These are phyloP conservation scores for Dermolepida albohirtum DNA, from an alignment of 2,888 invertebrate genomes.

Conservation along the genomic window DNA sequence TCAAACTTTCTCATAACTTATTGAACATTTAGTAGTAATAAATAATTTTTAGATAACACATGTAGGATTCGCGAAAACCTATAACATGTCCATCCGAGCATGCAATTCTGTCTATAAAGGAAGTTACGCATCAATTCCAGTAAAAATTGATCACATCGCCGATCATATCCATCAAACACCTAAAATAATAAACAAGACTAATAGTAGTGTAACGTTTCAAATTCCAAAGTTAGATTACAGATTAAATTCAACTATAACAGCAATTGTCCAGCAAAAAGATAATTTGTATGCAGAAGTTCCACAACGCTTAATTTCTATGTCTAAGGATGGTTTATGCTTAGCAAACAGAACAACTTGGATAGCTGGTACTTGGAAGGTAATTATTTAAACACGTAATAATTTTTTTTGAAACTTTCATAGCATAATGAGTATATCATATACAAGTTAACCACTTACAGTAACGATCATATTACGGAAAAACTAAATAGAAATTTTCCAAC, in stretches of 20 bases:
- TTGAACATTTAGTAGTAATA: too few relatives aligned
- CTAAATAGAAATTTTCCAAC: too few relatives aligned
- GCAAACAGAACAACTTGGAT: slow-evolving; percentile 59
- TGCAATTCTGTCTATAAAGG: slow-evolving; percentile 56
- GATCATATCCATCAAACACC: slow-evolving; percentile 59
- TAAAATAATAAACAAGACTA: slow-evolving; percentile 51
- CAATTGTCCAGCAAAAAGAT: slow-evolving; percentile 59
- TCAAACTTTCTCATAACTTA: too few relatives aligned
- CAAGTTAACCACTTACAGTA: too few relatives aligned
- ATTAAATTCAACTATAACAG: slow-evolving; percentile 54
- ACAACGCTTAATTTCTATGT: slow-evolving; percentile 50
- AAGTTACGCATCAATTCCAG: slow-evolving; percentile 47
- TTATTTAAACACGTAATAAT: not conserved
- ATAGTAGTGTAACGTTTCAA: slow-evolving; percentile 54
- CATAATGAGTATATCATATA: too few relatives aligned
- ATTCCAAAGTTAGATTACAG: slow-evolving; percentile 55
- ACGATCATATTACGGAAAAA: too few relatives aligned
- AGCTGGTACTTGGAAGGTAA: slow-evolving; percentile 54
- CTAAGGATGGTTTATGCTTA: slow-evolving; percentile 56
- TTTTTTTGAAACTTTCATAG: too few relatives aligned
- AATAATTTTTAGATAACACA: slow-evolving; percentile 56
- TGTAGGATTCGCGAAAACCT: slow-evolving; percentile 57
- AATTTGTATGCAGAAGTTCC: slow-evolving; percentile 47
- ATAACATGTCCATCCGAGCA: slow-evolving; percentile 57
- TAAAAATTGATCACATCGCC: slow-evolving; percentile 56